Evolutionary conservation across 2,797 vertebrate species (phyloP).

Genomic region (Remorina albescens): DNA sequence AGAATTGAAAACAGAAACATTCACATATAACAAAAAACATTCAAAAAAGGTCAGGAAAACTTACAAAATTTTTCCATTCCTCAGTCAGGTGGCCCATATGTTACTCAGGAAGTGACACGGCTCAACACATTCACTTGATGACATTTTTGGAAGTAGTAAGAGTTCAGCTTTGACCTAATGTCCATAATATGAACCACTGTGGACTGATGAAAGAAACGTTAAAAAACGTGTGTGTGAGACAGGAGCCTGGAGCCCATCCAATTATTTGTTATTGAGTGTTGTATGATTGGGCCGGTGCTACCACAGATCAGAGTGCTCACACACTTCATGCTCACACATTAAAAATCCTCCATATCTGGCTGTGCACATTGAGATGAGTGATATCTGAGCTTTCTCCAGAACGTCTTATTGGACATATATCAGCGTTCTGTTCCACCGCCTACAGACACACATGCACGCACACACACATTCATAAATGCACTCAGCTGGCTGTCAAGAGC

Average conservation of each 20-base stretch:
- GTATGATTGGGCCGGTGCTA: slow-evolving; percentile 44
- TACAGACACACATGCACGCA: slow-evolving; percentile 32
- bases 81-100: slow-evolving; percentile 48
- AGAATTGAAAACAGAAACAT: slow-evolving; percentile 7
- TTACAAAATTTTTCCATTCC: slow-evolving; percentile 10
- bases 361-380: slow-evolving; percentile 50
- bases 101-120: slow-evolving; percentile 52
- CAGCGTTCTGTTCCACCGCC: slow-evolving; percentile 31
- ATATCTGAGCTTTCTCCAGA: slow-evolving; percentile 53
- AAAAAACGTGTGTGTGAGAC: slow-evolving; percentile 46
- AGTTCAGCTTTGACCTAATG: slow-evolving; percentile 59
- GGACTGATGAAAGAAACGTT: slow-evolving; percentile 38
- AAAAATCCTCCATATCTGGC: slow-evolving; percentile 55
- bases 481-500: slow-evolving; percentile 32
- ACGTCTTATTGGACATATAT: slow-evolving; percentile 48
- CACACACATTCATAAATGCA: slow-evolving; percentile 28
- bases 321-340: slow-evolving; percentile 58
- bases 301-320: slow-evolving; percentile 56
- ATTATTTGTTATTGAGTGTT: slow-evolving; percentile 56
- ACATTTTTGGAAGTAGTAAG: slow-evolving; percentile 72
- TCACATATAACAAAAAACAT: not conserved
- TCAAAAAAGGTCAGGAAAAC: slow-evolving; percentile 12
- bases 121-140: slow-evolving; percentile 64
- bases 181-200: slow-evolving; percentile 54
- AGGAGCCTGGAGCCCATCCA: slow-evolving; percentile 44